Evolutionary conservation across 1,140 invertebrate species (phyloP).

Genomic region (Drosophila parvula): DNA sequence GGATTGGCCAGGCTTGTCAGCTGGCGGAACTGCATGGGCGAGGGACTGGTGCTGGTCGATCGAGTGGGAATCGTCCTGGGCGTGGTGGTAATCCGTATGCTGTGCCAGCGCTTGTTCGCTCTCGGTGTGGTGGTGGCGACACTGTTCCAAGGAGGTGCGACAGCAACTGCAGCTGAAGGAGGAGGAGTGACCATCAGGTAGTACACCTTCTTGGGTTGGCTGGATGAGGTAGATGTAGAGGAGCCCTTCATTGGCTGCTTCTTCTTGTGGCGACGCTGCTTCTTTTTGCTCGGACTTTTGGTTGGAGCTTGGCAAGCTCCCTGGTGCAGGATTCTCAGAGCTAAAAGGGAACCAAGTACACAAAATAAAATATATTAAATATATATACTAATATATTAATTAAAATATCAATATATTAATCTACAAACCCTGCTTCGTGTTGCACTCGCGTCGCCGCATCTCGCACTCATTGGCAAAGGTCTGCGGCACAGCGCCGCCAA

Average conservation of each 20-base stretch:
- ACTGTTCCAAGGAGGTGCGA: neutral
- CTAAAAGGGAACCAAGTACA: neutral
- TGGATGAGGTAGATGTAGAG: neutral
- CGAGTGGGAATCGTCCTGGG: neutral
- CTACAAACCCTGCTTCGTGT: constrained; percentile 48
- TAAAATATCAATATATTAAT: neutral
- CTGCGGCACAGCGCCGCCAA: neutral
- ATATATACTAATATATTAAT: neutral
- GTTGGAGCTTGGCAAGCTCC: constrained; percentile 31
- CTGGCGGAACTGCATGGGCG: constrained; percentile 52
- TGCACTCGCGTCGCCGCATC: constrained; percentile 44
- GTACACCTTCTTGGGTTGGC: constrained; percentile 5
- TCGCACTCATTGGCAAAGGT: constrained; percentile 65
- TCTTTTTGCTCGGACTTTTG: neutral
- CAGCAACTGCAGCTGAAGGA: neutral
- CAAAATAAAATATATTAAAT: neutral
- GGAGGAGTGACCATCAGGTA: constrained; percentile 2
- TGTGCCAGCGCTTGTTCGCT: neutral
- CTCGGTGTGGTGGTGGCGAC: neutral
- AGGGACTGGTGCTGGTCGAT: constrained; percentile 21
- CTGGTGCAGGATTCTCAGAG: constrained; percentile 37
- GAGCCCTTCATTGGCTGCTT: neutral
- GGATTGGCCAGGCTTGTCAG: constrained; percentile 12
- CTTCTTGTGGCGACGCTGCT: neutral
- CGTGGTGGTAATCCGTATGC: neutral